Percentiles rank a stretch among this genome's conserved stretches.
These are phyloP conservation scores for Poecilus cupreus DNA, from an alignment of 2,888 invertebrate genomes.

Conservation along the genomic window DNA sequence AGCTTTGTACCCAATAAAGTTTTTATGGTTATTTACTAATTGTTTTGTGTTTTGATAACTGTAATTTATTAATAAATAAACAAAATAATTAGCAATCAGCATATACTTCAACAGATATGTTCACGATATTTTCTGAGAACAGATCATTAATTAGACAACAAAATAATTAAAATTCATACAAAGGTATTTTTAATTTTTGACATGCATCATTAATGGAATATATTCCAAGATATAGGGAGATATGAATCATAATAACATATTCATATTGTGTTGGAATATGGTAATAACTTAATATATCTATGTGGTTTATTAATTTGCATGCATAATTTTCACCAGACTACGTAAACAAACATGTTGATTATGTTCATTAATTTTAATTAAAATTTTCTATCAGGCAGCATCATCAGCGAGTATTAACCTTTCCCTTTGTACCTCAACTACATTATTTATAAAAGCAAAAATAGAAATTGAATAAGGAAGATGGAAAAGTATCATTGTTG, in stretches of 20 bases:
- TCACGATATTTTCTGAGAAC: neutral
- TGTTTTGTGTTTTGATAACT: neutral
- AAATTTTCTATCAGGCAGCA: neutral
- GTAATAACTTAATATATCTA: slow-evolving; percentile 6
- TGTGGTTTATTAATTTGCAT: slow-evolving; percentile 22
- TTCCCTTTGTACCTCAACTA: neutral
- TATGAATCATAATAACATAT: no score
- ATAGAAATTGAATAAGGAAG: neutral
- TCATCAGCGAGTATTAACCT: slow-evolving; percentile 31
- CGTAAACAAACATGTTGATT: slow-evolving; percentile 20
- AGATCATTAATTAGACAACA: neutral
- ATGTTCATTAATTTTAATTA: slow-evolving; percentile 20
- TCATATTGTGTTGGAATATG: neutral
- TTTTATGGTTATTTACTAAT: no score
- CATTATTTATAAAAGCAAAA: neutral
- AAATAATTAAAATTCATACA: no score
- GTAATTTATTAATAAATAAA: slow-evolving; percentile 2
- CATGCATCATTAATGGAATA: neutral
- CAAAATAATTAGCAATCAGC: neutral
- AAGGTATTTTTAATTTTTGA: neutral
- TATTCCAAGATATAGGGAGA: neutral
- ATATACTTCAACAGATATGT: neutral
- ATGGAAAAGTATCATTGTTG: neutral
- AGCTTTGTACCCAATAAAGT: no score
- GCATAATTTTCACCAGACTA: slow-evolving; percentile 16